Evolutionary conservation across 2,113 vertebrate genomes (phyloP), one percentile per base, ranked within the genome.

Genomic region (Tachysurus fulvidraco): DNA sequence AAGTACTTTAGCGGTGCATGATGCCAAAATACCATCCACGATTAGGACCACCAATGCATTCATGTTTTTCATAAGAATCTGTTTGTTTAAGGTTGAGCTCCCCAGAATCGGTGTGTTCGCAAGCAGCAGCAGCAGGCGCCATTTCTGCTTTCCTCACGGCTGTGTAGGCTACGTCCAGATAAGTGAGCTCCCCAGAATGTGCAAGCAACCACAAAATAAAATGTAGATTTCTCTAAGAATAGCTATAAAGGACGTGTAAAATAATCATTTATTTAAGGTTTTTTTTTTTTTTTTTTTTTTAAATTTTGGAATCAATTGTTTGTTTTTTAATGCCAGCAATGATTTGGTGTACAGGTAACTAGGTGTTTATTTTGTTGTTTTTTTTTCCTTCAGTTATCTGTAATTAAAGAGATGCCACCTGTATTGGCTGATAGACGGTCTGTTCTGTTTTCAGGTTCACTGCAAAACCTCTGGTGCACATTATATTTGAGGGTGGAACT

Each of bases 171-270:
- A n/a, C n/a, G n/a, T n/a, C n/a, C n/a, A n/a, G n/a, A n/a, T n/a
- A n/a, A n/a, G n/a, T 41, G 96, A 98, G 90, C 91, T 96, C 69
- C 96, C 96, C 8, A 95, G 94, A 90, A 98, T 99, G 97, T 90
- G 98, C 71, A 99, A 99, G 91, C 96, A 98, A 0, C 98, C 98
- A 0, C 94, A 99, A 16, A 99, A 97, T 92, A 98, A 95, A 96
- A 95, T 98, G 98, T 97, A 91, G 86, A 86, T n/a, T 54, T 16
- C 13, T 28, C 14, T 0, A 17, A 77, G 46, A 54, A 1, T 78
- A 54, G 25, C 74, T 52, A 54, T 78, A 52, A 76, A 73, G 36
- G 19, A 36, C 14, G 5, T 65, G 23, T 7, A 59, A 65, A 65
- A 36, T 67, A 4, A 17, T 16, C 14, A 16, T 67, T 67, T 67